phyloP scores from a whole-genome alignment of 1,140 invertebrate genomes.

The Pseudachorutes palmiensis region DNA sequence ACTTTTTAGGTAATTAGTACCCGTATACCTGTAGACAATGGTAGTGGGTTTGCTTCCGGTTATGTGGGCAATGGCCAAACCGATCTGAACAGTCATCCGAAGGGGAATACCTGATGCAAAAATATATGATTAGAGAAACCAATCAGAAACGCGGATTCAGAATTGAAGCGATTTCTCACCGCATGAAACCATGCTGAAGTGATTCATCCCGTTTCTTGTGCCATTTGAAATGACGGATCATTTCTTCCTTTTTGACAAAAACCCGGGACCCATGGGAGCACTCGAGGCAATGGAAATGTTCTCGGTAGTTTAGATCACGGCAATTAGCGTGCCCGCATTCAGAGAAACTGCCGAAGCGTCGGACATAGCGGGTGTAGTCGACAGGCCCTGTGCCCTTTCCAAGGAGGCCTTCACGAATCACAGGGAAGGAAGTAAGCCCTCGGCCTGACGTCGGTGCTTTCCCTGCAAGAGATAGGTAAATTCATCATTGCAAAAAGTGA shows the following conservation, averaged over 20 bases:
- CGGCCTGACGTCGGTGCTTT: conserved; percentile 26
- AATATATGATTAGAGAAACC: conserved; percentile 7
- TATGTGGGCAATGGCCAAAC: conserved; percentile 77
- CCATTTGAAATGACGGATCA: conserved; percentile 98
- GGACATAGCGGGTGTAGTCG: conserved; percentile 73
- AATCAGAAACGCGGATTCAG: neutral
- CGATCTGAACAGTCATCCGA: conserved; percentile 80
- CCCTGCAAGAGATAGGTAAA: neutral
- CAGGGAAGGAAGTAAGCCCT: conserved; percentile 36
- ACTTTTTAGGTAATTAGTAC: no score
- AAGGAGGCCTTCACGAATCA: conserved; percentile 37
- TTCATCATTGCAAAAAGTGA: no score
- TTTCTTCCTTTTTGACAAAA: conserved; percentile 96
- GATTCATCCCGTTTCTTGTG: conserved; percentile 97
- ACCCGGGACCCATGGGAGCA: conserved; percentile 54
- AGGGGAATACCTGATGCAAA: conserved; percentile 58
- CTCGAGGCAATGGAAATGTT: conserved; percentile 83
- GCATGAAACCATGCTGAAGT: conserved; percentile 90
- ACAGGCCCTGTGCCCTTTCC: conserved; percentile 42
- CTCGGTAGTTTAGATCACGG: conserved; percentile 73
- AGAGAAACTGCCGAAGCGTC: conserved; percentile 61
- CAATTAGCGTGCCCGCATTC: conserved; percentile 73
- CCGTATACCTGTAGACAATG: conserved; percentile 85
- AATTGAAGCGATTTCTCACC: conserved; percentile 42
- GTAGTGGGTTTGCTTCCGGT: conserved; percentile 95